Evolutionary conservation across 2,888 invertebrate genomes (phyloP), one percentile per base, ranked within the genome.

Genomic region (Heliconius sara): DNA sequence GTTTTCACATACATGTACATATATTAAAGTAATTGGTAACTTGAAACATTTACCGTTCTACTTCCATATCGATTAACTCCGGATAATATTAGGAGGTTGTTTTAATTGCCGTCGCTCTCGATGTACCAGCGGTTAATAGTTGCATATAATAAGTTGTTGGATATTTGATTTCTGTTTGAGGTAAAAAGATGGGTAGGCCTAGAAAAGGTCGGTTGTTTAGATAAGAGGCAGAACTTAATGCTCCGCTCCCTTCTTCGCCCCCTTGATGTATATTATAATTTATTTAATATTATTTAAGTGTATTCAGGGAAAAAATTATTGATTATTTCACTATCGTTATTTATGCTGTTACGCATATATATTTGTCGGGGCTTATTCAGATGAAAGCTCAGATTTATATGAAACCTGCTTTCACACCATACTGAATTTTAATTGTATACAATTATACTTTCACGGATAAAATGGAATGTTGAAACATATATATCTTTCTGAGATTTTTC

Each of bases 81-180:
- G 78, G 78, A 78, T 67, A 78, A 74, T 78, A 25, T 73, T 78
- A 57, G 57, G 73, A 73, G 78, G 66, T 34, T 57, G 34, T 73
- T 67, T 65, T 67, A 78, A 78, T 73, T 67, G 73, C 43, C 34
- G 67, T n/a, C 52, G 78, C 27, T 22, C 57, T 74, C 5, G 16
- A 22, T 57, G 78, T 57, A 67, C 27, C 65, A 25, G 12, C 3
- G 12, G 72, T 52, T 72, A 77, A 70, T 47, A n/a, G 57, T 39
- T 25, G 12, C 7, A 57, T 57, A 3, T n/a, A 10, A 10, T 60
- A n/a, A 60, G 0, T 60, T 3, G 3, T 2, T 57, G 7, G n/a
- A 57, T n/a, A 57, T 57, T 57, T 0, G 57, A 57, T 57, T 57
- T 57, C 22, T 57, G 22, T 9, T 57, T 22, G 47, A 47, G 52